Conservation (phyloP, 2,113 vertebrate genomes). For the Balaeniceps rex region DNA sequence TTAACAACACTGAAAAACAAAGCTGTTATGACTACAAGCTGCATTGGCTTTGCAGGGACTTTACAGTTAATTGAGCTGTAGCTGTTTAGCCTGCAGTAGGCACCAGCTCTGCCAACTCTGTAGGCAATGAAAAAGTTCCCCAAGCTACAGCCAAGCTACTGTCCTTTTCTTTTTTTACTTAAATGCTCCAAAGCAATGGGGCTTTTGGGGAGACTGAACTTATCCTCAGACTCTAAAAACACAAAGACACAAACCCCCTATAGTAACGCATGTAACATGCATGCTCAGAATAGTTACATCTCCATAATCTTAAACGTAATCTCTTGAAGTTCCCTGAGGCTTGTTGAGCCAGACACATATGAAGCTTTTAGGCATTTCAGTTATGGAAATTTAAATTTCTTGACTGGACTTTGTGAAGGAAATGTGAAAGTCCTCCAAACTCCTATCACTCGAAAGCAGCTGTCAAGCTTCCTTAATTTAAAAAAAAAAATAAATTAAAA, state of each 20-base stretch:
- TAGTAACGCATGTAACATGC: background rate
- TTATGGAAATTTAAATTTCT: background rate
- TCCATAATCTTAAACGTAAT: background rate
- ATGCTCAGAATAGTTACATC: background rate
- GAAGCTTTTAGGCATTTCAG: background rate
- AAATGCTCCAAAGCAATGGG: background rate
- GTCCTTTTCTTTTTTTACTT: background rate
- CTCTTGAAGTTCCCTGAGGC: background rate
- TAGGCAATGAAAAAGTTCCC: background rate
- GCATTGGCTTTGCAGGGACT: background rate
- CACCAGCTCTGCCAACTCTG: background rate
- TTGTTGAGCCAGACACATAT: background rate
- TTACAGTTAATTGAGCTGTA: conserved; percentile 17
- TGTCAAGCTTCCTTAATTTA: background rate
- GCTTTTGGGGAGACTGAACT: background rate
- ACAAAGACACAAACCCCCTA: background rate
- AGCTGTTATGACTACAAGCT: background rate
- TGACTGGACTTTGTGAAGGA: background rate
- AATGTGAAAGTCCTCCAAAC: background rate
- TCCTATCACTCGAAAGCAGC: background rate
- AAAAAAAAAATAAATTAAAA: background rate
- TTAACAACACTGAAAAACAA: background rate
- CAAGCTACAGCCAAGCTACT: background rate
- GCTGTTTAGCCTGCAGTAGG: conserved; percentile 3
- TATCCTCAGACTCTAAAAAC: background rate